Conservation (phyloP, 2,888 invertebrate species). For the Microdon myrmicae region DNA sequence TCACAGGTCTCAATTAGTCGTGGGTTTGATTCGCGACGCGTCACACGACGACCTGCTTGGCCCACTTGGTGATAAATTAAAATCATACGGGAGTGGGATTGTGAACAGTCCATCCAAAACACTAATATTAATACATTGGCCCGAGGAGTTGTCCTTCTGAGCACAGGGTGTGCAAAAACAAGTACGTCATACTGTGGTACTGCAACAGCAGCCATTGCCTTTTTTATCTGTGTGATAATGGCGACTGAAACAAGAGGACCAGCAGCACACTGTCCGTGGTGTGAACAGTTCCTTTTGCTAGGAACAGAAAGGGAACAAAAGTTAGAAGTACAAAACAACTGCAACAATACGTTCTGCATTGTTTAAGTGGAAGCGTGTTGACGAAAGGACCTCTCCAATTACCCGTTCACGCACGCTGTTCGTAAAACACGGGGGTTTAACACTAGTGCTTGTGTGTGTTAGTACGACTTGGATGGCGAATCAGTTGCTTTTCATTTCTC, state of each 20-base stretch:
- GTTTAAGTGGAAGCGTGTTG: slow-evolving; percentile 35
- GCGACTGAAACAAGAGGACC: slow-evolving; percentile 29
- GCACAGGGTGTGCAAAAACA: too few species aligned
- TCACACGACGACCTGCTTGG: too few species aligned
- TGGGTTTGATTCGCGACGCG: too few species aligned
- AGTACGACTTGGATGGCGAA: slow-evolving; percentile 18
- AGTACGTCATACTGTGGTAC: too few species aligned
- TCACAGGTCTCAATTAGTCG: too few species aligned
- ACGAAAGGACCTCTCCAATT: slow-evolving; percentile 47
- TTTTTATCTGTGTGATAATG: slow-evolving; percentile 31
- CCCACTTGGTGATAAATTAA: too few species aligned
- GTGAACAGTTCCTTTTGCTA: slow-evolving; percentile 26
- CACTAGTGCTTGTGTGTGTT: slow-evolving; percentile 2
- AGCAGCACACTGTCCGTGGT: background rate
- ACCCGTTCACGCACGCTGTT: slow-evolving; percentile 34
- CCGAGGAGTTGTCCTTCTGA: too few species aligned
- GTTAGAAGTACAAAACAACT: slow-evolving; percentile 31
- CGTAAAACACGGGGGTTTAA: background rate
- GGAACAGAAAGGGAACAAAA: slow-evolving; percentile 16
- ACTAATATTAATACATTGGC: too few species aligned
- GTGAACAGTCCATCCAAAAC: too few species aligned
- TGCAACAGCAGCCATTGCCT: slow-evolving; percentile 40
- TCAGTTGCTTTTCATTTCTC: slow-evolving; percentile 36
- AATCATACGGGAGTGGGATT: too few species aligned
- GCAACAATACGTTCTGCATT: slow-evolving; percentile 29